These are phyloP conservation scores for Spodoptera exigua DNA, from an alignment of 2,888 invertebrate genomes.

Conservation along the genomic window DNA sequence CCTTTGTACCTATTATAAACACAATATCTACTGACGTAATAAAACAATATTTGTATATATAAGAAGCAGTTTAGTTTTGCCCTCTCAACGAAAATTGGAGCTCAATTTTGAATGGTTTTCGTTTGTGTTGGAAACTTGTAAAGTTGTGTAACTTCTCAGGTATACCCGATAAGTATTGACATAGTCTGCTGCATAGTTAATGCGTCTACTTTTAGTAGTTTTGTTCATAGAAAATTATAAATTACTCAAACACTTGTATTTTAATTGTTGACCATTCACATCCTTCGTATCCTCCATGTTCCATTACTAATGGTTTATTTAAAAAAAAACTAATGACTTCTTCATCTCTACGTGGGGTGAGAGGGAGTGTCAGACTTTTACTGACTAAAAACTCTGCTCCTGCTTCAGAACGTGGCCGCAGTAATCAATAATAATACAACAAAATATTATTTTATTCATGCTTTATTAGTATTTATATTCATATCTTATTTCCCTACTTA, in stretches of 20 bases:
- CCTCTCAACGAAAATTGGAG: slow-evolving; percentile 1
- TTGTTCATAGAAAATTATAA: slow-evolving; percentile 23
- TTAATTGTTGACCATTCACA: too few relatives aligned
- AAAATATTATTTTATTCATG: slow-evolving; percentile 36
- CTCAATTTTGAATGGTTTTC: slow-evolving; percentile 20
- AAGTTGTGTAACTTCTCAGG: slow-evolving; percentile 18
- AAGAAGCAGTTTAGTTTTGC: slow-evolving; percentile 1
- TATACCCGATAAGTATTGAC: slow-evolving; percentile 25
- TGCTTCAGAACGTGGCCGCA: too few relatives aligned
- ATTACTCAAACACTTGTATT: neutral
- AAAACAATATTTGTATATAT: slow-evolving; percentile 1
- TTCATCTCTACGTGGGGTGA: too few relatives aligned
- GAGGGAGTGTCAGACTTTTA: too few relatives aligned
- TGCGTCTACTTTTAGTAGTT: slow-evolving; percentile 15
- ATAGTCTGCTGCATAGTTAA: slow-evolving; percentile 25
- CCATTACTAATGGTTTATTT: too few relatives aligned
- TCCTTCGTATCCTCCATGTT: too few relatives aligned
- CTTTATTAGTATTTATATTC: slow-evolving; percentile 14
- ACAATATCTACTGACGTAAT: neutral
- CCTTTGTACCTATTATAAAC: too few relatives aligned
- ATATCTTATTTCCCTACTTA: slow-evolving; percentile 40
- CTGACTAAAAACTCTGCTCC: too few relatives aligned
- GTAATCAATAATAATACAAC: neutral
- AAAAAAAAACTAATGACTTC: too few relatives aligned
- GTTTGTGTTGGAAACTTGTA: slow-evolving; percentile 21